Evolutionary conservation across 2,113 vertebrate species (phyloP).

Genomic region (Apistogramma diplotaenia): DNA sequence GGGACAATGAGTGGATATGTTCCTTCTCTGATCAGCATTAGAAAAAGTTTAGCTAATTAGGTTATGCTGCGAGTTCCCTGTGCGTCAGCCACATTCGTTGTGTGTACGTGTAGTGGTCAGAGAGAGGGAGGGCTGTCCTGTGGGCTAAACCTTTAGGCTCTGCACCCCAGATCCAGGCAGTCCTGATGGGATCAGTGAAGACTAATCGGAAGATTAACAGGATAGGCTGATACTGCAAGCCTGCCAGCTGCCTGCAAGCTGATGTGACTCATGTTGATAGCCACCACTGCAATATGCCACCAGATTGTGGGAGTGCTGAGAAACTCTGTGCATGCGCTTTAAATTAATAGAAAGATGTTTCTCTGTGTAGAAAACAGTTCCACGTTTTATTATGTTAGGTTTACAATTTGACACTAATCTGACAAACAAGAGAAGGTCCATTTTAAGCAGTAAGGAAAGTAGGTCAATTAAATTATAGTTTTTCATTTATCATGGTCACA

Average conservation of each 20-base stretch:
- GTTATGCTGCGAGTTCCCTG: background rate
- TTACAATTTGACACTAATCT: slow-evolving; percentile 6
- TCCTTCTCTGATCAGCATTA: background rate
- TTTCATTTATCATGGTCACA: background rate
- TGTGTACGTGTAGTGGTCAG: slow-evolving; percentile 12
- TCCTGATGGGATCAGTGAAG: slow-evolving; percentile 73
- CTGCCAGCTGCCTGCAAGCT: slow-evolving; percentile 64
- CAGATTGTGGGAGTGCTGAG: slow-evolving; percentile 32
- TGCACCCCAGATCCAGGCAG: slow-evolving; percentile 70
- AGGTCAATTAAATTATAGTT: background rate
- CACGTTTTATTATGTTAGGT: background rate
- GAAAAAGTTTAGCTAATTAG: background rate
- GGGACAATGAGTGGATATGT: background rate
- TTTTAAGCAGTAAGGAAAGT: background rate
- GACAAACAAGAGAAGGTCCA: background rate
- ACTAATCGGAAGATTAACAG: slow-evolving; percentile 72
- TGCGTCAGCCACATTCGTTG: background rate
- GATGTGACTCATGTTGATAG: slow-evolving; percentile 69
- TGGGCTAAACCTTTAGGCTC: slow-evolving; percentile 67
- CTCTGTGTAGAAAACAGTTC: slow-evolving; percentile 12
- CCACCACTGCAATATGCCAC: slow-evolving; percentile 38
- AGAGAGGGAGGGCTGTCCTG: slow-evolving; percentile 20
- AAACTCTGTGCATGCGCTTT: slow-evolving; percentile 7
- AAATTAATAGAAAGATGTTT: slow-evolving; percentile 45
- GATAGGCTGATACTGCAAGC: slow-evolving; percentile 69